These are phyloP conservation scores for Sarcophaga rosellei DNA, from an alignment of 2,888 invertebrate species.

Conservation along the genomic window DNA sequence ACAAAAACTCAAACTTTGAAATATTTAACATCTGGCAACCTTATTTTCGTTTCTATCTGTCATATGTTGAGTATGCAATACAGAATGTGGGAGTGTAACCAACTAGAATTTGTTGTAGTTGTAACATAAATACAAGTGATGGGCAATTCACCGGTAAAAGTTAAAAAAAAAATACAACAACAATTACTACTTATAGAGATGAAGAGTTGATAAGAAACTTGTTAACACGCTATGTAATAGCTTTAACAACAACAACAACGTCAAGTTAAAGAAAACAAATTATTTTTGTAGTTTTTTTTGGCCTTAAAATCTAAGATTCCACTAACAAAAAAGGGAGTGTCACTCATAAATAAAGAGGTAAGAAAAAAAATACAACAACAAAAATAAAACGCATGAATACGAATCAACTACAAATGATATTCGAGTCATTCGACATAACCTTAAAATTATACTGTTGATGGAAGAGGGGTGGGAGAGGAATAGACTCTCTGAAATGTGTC, in stretches of 20 bases:
- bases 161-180: neutral
- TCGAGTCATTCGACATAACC: neutral
- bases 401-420: neutral
- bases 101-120: too few relatives aligned
- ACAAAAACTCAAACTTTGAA: too few relatives aligned
- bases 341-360: neutral
- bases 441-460: too few relatives aligned
- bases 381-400: neutral
- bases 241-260: too few relatives aligned
- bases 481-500: neutral
- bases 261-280: neutral
- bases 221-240: slow-evolving; percentile 31
- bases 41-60: too few relatives aligned
- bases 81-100: slow-evolving; percentile 32
- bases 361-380: neutral
- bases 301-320: slow-evolving; percentile 24
- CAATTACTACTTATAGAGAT: neutral
- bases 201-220: slow-evolving; percentile 19
- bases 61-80: too few relatives aligned
- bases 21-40: too few relatives aligned
- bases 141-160: neutral
- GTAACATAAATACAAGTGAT: neutral
- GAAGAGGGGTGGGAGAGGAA: too few relatives aligned
- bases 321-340: slow-evolving; percentile 29
- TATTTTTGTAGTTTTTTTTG: neutral